Evolutionary conservation across 2,797 vertebrate genomes (phyloP).

Genomic region (Platyrinchus mystaceus): DNA sequence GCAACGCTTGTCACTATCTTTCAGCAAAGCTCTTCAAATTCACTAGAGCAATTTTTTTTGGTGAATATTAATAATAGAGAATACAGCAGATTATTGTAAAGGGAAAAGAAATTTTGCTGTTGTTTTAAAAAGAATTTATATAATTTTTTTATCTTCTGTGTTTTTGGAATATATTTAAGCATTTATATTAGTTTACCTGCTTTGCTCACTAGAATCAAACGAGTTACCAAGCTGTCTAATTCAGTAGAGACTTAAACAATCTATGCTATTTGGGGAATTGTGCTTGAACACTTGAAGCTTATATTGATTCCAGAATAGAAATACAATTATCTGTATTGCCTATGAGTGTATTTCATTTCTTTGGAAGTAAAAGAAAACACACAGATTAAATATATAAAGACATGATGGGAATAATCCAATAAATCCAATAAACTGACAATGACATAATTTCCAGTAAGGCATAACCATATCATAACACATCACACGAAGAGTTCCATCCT

Average conservation of each 20-base stretch:
- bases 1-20: background rate
- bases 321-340: slow-evolving; percentile 19
- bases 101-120: background rate
- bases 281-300: background rate
- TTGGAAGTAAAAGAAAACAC: background rate
- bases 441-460: background rate
- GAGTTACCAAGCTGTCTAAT: background rate
- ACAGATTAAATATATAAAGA: background rate
- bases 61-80: background rate
- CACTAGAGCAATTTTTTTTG: background rate
- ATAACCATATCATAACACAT: background rate
- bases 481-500: background rate
- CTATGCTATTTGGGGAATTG: background rate
- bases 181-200: background rate
- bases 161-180: background rate
- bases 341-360: background rate
- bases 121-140: background rate
- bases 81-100: background rate
- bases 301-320: background rate
- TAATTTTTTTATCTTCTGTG: background rate
- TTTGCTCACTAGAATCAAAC: background rate
- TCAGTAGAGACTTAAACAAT: background rate
- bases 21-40: background rate
- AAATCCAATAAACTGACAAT: background rate
- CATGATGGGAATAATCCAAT: background rate